Evolutionary conservation across 2,888 invertebrate species (phyloP), one percentile per base, ranked within the genome.

Genomic region (Helobdella robusta): DNA sequence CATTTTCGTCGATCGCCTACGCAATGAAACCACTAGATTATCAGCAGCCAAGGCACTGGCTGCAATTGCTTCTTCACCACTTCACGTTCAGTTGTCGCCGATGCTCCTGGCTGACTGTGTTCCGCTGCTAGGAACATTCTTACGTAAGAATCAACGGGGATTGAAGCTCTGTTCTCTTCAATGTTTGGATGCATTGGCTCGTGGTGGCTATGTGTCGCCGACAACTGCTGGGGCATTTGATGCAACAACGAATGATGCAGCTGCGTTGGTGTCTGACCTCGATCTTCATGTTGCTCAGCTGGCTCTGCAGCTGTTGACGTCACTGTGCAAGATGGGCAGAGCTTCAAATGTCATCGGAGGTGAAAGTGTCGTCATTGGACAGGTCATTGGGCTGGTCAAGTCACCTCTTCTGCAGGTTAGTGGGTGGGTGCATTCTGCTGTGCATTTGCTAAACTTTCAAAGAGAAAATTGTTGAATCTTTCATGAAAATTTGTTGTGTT

Each of bases 11-110:
- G 97, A 97, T 77, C 86, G 97, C 72, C 82, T 98, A 64, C 87
- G 88, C 71, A 97, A 98, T 78, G 98, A 98, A 82, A 97, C 97
- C 63, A 98, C 98, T 0, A 85, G 97, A 30, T 83, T 95, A 40
- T 94, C 94, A 3, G 91, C 95, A 2, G 94, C 98, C 0, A 95
- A 94, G 78, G 92, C 97, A 8, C 82, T 97, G 15, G 93, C 91
- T 5, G 89, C 91, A 83, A 89, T 95, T 64, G 93, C 94, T 32
- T 87, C 67, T 18, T 79, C 79, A 0, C 90, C 91, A 0, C 80
- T 94, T 50, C 85, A 87, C 69, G 88, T 93, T 66, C 88, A 91
- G 78, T 81, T 94, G 64, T 83, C 85, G 68, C 87, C 89, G 4
- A 50, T 32, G n/a, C 89, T 91, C 72, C 79, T 89, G 84, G 84